Percentiles rank a stretch among this genome's conserved stretches.
Conservation (phyloP, 2,113 vertebrate genomes). For the Brienomyrus longianalis region DNA sequence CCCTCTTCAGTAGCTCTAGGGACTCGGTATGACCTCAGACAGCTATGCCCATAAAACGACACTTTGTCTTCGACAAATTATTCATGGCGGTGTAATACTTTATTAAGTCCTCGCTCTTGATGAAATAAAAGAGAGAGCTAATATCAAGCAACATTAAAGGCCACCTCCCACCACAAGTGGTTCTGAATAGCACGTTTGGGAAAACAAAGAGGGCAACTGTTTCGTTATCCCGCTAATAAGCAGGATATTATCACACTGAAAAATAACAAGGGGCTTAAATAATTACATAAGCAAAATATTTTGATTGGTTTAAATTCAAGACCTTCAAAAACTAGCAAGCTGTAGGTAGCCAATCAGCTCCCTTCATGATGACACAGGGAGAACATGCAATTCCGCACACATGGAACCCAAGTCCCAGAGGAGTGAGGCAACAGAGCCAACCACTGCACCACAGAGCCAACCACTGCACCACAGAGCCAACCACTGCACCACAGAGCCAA, state of each 20-base stretch:
- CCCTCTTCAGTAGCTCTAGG: neutral
- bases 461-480: neutral
- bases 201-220: neutral
- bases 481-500: neutral
- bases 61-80: conserved; percentile 15
- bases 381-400: too few relatives aligned
- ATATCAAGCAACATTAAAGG: conserved; percentile 11
- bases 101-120: neutral
- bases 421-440: neutral
- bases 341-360: neutral
- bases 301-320: neutral
- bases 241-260: neutral
- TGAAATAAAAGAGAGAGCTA: conserved; percentile 11
- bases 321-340: neutral
- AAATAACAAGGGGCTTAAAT: conserved; percentile 9
- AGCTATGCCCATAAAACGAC: neutral
- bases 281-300: neutral
- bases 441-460: neutral
- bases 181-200: neutral
- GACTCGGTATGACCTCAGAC: neutral
- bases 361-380: neutral
- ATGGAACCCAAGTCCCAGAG: too few relatives aligned
- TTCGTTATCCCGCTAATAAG: neutral
- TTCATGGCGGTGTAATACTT: neutral
- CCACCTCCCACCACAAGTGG: neutral